Evolutionary conservation across 53 echinoderm and acorn worm species (phyloP).

Genomic region (Apostichopus leukothele): DNA sequence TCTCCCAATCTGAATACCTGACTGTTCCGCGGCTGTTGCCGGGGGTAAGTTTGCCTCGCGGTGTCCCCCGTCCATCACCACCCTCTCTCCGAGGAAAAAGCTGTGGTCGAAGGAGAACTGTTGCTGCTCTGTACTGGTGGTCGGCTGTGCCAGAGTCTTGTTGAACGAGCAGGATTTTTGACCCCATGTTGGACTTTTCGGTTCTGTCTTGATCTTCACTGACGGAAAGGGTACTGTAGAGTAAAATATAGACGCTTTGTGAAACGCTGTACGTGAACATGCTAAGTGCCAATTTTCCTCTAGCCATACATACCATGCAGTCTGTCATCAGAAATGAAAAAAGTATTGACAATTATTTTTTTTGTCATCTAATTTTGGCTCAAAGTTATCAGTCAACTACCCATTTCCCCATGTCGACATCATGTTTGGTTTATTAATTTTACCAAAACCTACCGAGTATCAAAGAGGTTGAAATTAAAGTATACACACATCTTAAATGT

Average conservation of each 20-base stretch:
- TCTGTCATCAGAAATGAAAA: too few species aligned
- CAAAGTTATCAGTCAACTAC: too few species aligned
- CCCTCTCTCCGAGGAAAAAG: constrained; percentile 94
- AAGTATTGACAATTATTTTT: too few species aligned
- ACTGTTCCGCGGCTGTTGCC: constrained; percentile 51
- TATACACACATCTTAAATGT: too few species aligned
- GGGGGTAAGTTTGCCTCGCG: constrained; percentile 54
- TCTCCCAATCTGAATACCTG: constrained; percentile 9
- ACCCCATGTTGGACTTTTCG: constrained; percentile 84
- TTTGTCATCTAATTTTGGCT: too few species aligned
- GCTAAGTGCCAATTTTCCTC: too few species aligned
- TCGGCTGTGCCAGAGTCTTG: constrained; percentile 61
- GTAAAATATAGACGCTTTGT: not conserved
- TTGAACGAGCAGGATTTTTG: constrained; percentile 98
- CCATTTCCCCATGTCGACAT: too few species aligned
- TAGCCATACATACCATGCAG: too few species aligned
- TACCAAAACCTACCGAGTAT: too few species aligned
- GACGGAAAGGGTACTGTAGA: constrained; percentile 76
- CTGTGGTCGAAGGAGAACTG: constrained; percentile 81
- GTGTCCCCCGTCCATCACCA: constrained; percentile 71
- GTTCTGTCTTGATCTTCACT: constrained; percentile 94
- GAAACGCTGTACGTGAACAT: too few species aligned
- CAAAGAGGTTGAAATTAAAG: too few species aligned
- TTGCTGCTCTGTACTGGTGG: constrained; percentile 55
- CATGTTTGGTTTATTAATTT: too few species aligned